Evolutionary conservation across 2,888 invertebrate species (phyloP).

Genomic region (Mesorhabditis sp.): DNA sequence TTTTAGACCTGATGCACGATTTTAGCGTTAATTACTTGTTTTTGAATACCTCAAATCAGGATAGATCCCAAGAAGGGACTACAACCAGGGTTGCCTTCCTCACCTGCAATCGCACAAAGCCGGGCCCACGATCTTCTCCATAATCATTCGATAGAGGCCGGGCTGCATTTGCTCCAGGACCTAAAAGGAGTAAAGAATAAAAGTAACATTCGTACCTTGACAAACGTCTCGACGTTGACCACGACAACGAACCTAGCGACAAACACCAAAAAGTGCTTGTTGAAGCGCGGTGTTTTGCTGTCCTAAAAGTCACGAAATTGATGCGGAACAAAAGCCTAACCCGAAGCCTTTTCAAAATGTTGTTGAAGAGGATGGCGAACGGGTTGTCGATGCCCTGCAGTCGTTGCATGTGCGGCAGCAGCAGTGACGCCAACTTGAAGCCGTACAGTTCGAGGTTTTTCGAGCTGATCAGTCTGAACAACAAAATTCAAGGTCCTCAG

Average conservation of each 20-base stretch:
- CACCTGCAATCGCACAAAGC: conserved; percentile 8
- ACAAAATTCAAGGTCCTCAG: conserved; percentile 57
- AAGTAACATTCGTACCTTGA: conserved; percentile 69
- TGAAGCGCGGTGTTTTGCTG: conserved; percentile 90
- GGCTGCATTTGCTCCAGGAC: conserved; percentile 58
- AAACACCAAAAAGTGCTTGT: conserved; percentile 82
- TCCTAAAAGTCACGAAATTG: conserved; percentile 69
- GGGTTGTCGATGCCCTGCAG: neutral
- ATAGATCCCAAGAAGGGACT: neutral
- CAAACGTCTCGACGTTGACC: conserved; percentile 73
- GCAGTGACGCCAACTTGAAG: conserved; percentile 80
- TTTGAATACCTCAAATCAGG: no score
- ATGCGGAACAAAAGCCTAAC: neutral
- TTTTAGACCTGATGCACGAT: no score
- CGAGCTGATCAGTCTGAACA: conserved; percentile 80
- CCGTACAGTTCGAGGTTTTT: conserved; percentile 93
- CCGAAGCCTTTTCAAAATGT: neutral
- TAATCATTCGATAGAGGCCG: conserved; percentile 88
- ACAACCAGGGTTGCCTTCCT: neutral
- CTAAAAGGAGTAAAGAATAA: conserved; percentile 18
- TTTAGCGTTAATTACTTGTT: no score
- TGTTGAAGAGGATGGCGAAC: neutral
- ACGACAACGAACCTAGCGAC: conserved; percentile 80
- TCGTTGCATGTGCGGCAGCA: conserved; percentile 65
- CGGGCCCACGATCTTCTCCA: conserved; percentile 68